These are phyloP conservation scores for Solenopsis invicta DNA, from an alignment of 1,140 invertebrate species.

Conservation along the genomic window DNA sequence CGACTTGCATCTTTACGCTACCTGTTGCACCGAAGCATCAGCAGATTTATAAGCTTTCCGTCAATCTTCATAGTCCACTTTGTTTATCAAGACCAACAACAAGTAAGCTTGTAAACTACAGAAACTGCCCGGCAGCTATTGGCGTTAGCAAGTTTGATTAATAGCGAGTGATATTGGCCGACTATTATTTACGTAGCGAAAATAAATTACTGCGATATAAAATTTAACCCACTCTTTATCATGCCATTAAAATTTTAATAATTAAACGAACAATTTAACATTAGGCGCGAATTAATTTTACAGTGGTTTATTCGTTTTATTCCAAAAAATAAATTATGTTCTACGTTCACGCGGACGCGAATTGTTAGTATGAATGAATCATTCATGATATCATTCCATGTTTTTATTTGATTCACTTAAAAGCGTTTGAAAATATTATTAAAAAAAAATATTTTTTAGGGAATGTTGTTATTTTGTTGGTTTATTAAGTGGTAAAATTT, in stretches of 20 bases:
- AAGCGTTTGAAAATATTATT: not conserved
- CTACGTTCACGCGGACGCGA: not conserved
- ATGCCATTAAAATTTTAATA: not conserved
- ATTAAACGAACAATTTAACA: not conserved
- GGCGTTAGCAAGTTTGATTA: constrained; percentile 27
- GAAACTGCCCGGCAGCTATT: constrained; percentile 4
- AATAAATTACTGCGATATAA: constrained; percentile 8
- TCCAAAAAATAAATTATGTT: constrained; percentile 3
- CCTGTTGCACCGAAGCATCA: constrained; percentile 74
- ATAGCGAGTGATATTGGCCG: constrained; percentile 10
- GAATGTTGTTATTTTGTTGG: not conserved
- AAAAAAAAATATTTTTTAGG: not conserved
- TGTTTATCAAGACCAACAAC: constrained; percentile 23
- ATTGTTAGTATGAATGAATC: not conserved
- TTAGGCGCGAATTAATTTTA: not conserved
- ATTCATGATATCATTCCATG: not conserved
- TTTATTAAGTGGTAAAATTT: not conserved
- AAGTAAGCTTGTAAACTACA: constrained; percentile 24
- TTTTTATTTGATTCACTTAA: not conserved
- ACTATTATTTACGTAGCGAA: constrained; percentile 27
- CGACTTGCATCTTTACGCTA: constrained; percentile 69
- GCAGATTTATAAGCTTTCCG: constrained; percentile 21
- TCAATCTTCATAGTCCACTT: constrained; percentile 41
- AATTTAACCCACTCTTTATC: not conserved
- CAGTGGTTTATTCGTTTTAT: not conserved